phyloP scores from a whole-genome alignment of 2,113 vertebrate species.

The Vulpes lagopus region DNA sequence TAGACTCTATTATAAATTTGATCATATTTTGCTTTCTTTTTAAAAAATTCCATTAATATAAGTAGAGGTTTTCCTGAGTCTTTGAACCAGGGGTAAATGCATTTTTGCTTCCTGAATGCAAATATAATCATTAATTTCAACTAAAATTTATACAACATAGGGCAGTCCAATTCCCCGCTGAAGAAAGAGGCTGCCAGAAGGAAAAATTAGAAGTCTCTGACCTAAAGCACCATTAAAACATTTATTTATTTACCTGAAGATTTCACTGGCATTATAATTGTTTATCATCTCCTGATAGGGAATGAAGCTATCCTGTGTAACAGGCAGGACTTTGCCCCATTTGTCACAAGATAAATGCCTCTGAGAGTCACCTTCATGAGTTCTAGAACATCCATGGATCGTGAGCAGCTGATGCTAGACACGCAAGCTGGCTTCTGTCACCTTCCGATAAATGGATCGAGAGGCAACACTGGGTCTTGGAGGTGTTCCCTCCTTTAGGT shows the following conservation, averaged over 20 bases:
- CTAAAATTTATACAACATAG: slow-evolving; percentile 42
- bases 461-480: rapidly evolving
- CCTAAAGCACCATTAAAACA: slow-evolving; percentile 66
- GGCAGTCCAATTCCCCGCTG: background rate
- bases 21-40: background rate
- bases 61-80: slow-evolving; percentile 52
- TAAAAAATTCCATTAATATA: background rate
- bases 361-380: slow-evolving; percentile 75
- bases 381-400: slow-evolving; percentile 58
- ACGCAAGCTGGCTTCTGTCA: background rate
- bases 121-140: slow-evolving; percentile 49
- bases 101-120: background rate
- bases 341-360: slow-evolving; percentile 75
- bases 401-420: slow-evolving; percentile 61
- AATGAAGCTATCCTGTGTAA: slow-evolving; percentile 76
- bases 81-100: slow-evolving; percentile 58
- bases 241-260: slow-evolving; percentile 73
- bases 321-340: slow-evolving; percentile 76
- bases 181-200: slow-evolving; percentile 3
- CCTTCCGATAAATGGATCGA: background rate
- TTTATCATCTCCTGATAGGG: slow-evolving; percentile 66
- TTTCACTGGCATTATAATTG: slow-evolving; percentile 69
- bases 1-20: background rate
- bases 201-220: slow-evolving; percentile 54
- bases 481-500: background rate